Evolutionary conservation across 2,113 vertebrate species (phyloP).

Genomic region (Orientallactaga bullata): DNA sequence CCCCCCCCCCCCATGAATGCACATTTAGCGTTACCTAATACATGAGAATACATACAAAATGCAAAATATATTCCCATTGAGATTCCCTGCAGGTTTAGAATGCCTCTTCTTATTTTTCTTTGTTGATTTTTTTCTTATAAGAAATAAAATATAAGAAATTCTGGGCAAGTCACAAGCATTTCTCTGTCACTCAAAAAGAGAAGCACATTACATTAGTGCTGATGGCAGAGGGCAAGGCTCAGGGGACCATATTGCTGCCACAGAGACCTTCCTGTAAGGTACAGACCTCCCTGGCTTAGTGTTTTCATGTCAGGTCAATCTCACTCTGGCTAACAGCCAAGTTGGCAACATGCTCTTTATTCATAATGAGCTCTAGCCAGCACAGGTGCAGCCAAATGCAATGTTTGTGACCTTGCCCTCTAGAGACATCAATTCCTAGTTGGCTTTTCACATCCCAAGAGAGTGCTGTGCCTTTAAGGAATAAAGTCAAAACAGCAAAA

Average conservation of each 20-base stretch:
- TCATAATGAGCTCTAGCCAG: not conserved
- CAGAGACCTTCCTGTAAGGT: not conserved
- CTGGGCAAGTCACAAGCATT: not conserved
- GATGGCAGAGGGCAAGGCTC: not conserved
- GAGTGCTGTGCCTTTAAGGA: not conserved
- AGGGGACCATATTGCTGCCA: not conserved
- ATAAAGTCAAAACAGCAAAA: slow-evolving; percentile 23
- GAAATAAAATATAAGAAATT: not conserved
- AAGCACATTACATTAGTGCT: not conserved
- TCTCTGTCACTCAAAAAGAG: slow-evolving; percentile 13
- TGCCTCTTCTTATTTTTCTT: not conserved
- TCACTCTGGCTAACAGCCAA: not conserved
- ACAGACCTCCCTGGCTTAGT: not conserved
- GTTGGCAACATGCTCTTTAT: slow-evolving; percentile 38
- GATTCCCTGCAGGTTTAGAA: slow-evolving; percentile 29
- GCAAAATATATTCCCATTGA: not conserved
- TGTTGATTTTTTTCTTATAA: slow-evolving; percentile 55
- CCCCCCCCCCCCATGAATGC: accelerated
- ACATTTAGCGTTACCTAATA: slow-evolving; percentile 62
- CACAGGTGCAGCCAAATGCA: not conserved
- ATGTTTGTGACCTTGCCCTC: slow-evolving; percentile 6
- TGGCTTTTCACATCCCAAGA: not conserved
- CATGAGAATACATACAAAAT: slow-evolving; percentile 63
- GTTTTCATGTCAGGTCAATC: slow-evolving; percentile 3
- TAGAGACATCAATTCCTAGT: not conserved